A percentile compares a stretch with the other conserved stretches of the same genome.
Conservation (phyloP, 2,113 vertebrate genomes). For the Anas platyrhynchos region DNA sequence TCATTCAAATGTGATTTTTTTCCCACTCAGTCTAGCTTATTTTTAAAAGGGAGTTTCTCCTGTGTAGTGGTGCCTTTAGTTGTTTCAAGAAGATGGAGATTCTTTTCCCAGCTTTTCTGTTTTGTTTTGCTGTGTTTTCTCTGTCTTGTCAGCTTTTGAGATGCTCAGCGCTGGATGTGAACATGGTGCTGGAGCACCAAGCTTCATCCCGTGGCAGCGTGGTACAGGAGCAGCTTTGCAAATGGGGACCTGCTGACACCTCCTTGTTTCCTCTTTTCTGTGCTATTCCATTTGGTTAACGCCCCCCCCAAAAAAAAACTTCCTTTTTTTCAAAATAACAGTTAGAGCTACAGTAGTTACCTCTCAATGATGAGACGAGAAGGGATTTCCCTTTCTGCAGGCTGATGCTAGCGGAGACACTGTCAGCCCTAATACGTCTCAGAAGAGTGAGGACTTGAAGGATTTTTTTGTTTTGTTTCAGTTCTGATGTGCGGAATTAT, state of each 20-base stretch:
- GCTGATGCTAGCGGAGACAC: neutral
- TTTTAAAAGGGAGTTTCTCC: constrained; percentile 26
- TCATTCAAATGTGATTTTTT: neutral
- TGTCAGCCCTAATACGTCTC: neutral
- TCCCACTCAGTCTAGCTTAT: neutral
- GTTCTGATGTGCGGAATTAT: neutral
- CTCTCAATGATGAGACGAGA: neutral
- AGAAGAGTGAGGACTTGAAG: neutral
- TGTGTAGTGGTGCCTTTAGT: neutral
- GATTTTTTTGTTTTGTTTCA: neutral
- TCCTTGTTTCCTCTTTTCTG: neutral
- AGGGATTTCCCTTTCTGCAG: neutral
- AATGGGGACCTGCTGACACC: neutral
- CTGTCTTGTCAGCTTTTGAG: neutral
- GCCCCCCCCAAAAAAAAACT: neutral
- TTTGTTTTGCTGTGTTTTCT: too few species aligned
- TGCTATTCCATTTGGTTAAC: neutral
- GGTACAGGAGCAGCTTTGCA: neutral
- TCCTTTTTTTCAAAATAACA: neutral
- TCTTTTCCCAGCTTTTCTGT: neutral
- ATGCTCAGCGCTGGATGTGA: neutral
- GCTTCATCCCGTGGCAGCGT: rapidly evolving
- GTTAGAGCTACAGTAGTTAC: neutral
- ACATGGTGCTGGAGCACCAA: rapidly evolving
- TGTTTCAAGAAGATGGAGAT: neutral